Conservation (phyloP, 2,888 invertebrate genomes). For the Saturnia japonica region DNA sequence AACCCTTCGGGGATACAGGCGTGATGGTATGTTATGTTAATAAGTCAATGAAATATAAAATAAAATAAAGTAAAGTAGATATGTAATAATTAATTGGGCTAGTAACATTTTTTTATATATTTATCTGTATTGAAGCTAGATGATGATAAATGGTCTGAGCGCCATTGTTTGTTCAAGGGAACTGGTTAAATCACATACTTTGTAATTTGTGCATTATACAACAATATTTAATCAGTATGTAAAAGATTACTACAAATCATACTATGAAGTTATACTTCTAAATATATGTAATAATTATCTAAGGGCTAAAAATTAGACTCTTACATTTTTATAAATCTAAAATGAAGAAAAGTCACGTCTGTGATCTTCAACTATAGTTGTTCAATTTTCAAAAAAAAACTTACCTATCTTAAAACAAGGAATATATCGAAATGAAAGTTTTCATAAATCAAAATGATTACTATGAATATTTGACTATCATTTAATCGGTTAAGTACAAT, state of each 20-base stretch:
- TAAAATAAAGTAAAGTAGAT: neutral
- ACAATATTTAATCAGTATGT: neutral
- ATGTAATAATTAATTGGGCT: neutral
- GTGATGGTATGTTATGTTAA: too few species aligned
- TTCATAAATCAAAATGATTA: slow-evolving; percentile 60
- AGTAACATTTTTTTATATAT: neutral
- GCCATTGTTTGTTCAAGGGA: neutral
- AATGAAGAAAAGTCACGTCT: neutral
- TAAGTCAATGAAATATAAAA: too few species aligned
- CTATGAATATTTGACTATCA: slow-evolving; percentile 66
- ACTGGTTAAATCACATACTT: neutral
- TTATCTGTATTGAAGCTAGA: neutral
- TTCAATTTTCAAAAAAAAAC: neutral
- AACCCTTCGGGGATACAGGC: too few species aligned
- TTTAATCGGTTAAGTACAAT: slow-evolving; percentile 47
- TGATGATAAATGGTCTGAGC: neutral
- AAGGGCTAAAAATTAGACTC: neutral
- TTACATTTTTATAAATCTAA: neutral
- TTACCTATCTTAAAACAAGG: slow-evolving; percentile 46
- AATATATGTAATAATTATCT: too few species aligned
- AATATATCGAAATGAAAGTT: slow-evolving; percentile 54
- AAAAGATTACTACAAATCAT: neutral
- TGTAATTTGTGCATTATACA: slow-evolving; percentile 7
- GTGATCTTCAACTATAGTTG: neutral
- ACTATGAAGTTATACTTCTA: slow-evolving; percentile 10